These are phyloP conservation scores for Sminthurinus aureus DNA, from an alignment of 2,888 invertebrate genomes.

Conservation along the genomic window DNA sequence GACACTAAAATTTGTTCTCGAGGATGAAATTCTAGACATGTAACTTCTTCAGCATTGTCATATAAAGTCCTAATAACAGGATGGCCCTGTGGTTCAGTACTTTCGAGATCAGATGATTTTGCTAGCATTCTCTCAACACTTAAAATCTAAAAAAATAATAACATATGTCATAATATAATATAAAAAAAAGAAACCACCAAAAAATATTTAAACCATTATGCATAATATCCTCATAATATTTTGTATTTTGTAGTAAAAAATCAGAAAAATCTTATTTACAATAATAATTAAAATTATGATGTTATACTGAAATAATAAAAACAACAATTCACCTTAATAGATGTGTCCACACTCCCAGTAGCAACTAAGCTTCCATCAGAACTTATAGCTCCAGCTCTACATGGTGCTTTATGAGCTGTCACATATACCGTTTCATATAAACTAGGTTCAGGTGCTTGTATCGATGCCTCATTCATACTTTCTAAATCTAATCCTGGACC, in stretches of 20 bases:
- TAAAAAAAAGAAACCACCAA: no score
- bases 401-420: slow-evolving; percentile 79
- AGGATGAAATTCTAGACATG: slow-evolving; percentile 96
- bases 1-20: slow-evolving; percentile 93
- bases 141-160: slow-evolving; percentile 72
- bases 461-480: slow-evolving; percentile 93
- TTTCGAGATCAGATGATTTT: slow-evolving; percentile 92
- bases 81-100: slow-evolving; percentile 90
- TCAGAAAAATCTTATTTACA: no score
- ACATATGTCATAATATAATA: no score
- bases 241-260: no score
- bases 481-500: slow-evolving; percentile 88
- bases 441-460: slow-evolving; percentile 94
- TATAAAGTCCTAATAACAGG: slow-evolving; percentile 97
- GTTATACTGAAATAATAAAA: no score
- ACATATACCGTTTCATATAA: slow-evolving; percentile 99
- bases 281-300: no score
- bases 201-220: background rate
- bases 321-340: slow-evolving; percentile 98
- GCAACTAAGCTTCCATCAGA: slow-evolving; percentile 94
- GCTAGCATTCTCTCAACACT: slow-evolving; percentile 99
- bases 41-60: slow-evolving; percentile 97
- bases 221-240: no score
- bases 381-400: slow-evolving; percentile 95
- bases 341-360: slow-evolving; percentile 97